Conservation (phyloP, 2,888 invertebrate species). For the Marronus borbonicus region DNA sequence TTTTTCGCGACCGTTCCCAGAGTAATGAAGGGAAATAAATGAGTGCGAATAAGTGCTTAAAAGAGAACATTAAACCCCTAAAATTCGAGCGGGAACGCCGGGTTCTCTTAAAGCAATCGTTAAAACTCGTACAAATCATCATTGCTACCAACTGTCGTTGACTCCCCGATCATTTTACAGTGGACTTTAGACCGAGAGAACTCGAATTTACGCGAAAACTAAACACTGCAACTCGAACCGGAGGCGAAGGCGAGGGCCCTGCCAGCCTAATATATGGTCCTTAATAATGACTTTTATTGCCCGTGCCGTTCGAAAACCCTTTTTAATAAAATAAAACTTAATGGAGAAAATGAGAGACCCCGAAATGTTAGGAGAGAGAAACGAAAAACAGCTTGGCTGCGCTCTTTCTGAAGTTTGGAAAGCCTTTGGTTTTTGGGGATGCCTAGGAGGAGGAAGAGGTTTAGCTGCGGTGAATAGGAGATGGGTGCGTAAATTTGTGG, state of each 20-base stretch:
- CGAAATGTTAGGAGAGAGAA: neutral
- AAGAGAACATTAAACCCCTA: neutral
- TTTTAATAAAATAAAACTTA: slow-evolving; percentile 47
- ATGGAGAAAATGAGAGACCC: slow-evolving; percentile 29
- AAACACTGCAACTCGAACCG: slow-evolving; percentile 63
- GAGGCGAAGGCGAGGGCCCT: slow-evolving; percentile 14
- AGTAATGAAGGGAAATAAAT: neutral
- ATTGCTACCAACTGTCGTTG: slow-evolving; percentile 68
- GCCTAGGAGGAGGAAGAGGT: neutral
- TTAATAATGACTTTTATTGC: slow-evolving; percentile 61
- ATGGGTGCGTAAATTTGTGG: slow-evolving; percentile 43
- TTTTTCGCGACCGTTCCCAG: too few species aligned
- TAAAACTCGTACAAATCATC: slow-evolving; percentile 68
- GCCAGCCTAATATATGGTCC: slow-evolving; percentile 54
- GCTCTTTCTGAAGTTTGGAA: too few species aligned
- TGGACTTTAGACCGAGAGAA: slow-evolving; percentile 60
- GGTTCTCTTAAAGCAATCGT: slow-evolving; percentile 58
- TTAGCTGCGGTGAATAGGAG: neutral
- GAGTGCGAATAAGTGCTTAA: slow-evolving; percentile 1
- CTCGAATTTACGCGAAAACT: slow-evolving; percentile 65
- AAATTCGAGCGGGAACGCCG: neutral
- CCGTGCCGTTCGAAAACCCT: slow-evolving; percentile 49
- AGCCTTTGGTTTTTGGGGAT: neutral
- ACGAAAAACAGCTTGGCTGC: neutral
- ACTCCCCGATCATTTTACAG: slow-evolving; percentile 67